Evolutionary conservation across 2,113 vertebrate genomes (phyloP), one percentile per base, ranked within the genome.

Genomic region (Strix uralensis): DNA sequence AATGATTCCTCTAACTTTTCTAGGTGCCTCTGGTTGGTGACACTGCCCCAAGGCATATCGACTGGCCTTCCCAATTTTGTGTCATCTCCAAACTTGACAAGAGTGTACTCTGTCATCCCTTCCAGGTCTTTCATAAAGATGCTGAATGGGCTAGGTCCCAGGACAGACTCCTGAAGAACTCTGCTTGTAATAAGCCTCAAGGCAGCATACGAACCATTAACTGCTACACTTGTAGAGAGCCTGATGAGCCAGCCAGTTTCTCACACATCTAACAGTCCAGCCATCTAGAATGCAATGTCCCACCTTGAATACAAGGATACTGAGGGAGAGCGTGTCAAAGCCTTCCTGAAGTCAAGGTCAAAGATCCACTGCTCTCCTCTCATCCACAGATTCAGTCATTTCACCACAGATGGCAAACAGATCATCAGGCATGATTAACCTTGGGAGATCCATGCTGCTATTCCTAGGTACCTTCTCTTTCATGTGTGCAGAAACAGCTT

Each of bases 11-110:
- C 26, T 20, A 85, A 29, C 6, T 21, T 2, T 2, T 19, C 17
- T 25, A 65, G 23, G 21, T 73, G 47, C 32, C 10, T 40, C 38
- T 67, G 49, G 12, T 20, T 65, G 32, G 14, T 44, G 55, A 61
- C 0, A 0, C 20, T 85, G 30, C 2, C 15, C 18, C 52, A 36
- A 81, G n/a, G 55, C 34, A 16, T 40, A 74, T 30, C 8, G 7
- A 29, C 4, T 20, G 23, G 69, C 47, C 47, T 74, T 81, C 34
- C 10, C n/a, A 55, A 42, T n/a, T 54, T 32, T 26, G 23, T 34
- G 40, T 27, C 26, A 57, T 51, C 69, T 88, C 54, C 38, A 91
- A 55, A 73, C 5, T 32, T 83, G 32, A 79, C 15, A 58, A 42
- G 26, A 65, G 7, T 26, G 15, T 36, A 61, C 26, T 72, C 34